Evolutionary conservation across 2,113 vertebrate species (phyloP).

Genomic region (Brachionichthys hirsutus): DNA sequence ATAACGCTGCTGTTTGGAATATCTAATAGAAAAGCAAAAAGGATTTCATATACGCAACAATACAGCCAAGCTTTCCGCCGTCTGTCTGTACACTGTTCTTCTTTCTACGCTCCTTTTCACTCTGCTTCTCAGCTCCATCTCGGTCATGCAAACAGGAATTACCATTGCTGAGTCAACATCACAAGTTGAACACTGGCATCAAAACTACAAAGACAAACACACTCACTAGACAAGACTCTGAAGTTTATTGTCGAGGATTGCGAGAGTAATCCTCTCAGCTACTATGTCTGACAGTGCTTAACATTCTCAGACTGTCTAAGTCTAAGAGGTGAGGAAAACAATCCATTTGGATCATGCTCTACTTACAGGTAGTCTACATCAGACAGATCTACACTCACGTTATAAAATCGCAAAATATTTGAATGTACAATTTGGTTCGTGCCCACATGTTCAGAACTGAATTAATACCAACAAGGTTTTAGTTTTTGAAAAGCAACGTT

Average conservation of each 20-base stretch:
- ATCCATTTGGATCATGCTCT: background rate
- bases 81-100: conserved; percentile 3
- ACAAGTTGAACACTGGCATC: conserved; percentile 58
- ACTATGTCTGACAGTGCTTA: conserved; percentile 35
- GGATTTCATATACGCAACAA: background rate
- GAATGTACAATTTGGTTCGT: too few relatives aligned
- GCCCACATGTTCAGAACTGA: too few relatives aligned
- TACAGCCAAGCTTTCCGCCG: background rate
- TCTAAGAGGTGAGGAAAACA: conserved; percentile 38
- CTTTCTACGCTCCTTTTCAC: conserved; percentile 17
- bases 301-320: conserved; percentile 42
- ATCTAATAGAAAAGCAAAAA: too few relatives aligned
- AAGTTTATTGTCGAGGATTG: conserved; percentile 22
- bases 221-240: conserved; percentile 8
- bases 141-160: conserved; percentile 52
- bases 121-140: conserved; percentile 33
- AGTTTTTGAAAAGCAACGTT: too few relatives aligned
- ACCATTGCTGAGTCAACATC: conserved; percentile 68
- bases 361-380: too few relatives aligned
- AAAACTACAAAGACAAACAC: conserved; percentile 23
- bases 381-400: too few relatives aligned
- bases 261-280: conserved; percentile 42
- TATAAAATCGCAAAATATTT: too few relatives aligned
- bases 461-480: too few relatives aligned
- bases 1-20: background rate